Evolutionary conservation across 1,140 invertebrate genomes (phyloP).

Genomic region (Parapsyche elsis): DNA sequence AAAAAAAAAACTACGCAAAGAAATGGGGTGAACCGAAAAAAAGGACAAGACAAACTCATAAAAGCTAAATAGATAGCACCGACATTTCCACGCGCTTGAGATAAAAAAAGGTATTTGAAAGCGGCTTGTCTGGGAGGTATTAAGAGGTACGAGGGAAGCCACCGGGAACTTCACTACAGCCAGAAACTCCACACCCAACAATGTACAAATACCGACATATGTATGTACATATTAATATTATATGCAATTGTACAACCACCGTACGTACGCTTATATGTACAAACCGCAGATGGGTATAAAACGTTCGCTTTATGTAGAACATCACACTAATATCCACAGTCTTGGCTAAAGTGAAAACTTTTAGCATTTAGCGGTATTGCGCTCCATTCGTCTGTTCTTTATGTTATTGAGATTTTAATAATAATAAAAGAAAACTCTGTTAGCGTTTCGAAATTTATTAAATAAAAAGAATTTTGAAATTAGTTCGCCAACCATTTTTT

Average conservation of each 20-base stretch:
- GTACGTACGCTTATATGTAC: no score
- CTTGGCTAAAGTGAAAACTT: no score
- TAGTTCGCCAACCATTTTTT: constrained; percentile 8
- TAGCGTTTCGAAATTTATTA: no score
- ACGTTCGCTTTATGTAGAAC: not conserved
- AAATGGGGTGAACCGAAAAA: constrained; percentile 27
- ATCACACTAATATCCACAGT: no score
- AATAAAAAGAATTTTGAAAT: not conserved
- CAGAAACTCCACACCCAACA: constrained; percentile 31
- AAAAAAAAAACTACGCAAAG: constrained; percentile 7
- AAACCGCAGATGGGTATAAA: not conserved
- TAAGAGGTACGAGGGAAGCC: constrained; percentile 42
- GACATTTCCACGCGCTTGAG: constrained; percentile 41
- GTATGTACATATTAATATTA: no score
- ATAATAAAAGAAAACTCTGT: no score
- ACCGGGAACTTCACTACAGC: constrained; percentile 27
- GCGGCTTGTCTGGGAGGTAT: constrained; percentile 26
- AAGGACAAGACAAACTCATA: constrained; percentile 37
- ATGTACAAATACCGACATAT: constrained; percentile 23
- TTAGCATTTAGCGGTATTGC: no score
- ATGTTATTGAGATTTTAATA: no score
- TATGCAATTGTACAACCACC: no score
- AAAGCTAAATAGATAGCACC: constrained; percentile 46
- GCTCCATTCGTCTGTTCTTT: no score
- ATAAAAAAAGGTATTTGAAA: constrained; percentile 43